These are phyloP conservation scores for Drosophila algonquin DNA, from an alignment of 2,888 invertebrate species.

Conservation along the genomic window DNA sequence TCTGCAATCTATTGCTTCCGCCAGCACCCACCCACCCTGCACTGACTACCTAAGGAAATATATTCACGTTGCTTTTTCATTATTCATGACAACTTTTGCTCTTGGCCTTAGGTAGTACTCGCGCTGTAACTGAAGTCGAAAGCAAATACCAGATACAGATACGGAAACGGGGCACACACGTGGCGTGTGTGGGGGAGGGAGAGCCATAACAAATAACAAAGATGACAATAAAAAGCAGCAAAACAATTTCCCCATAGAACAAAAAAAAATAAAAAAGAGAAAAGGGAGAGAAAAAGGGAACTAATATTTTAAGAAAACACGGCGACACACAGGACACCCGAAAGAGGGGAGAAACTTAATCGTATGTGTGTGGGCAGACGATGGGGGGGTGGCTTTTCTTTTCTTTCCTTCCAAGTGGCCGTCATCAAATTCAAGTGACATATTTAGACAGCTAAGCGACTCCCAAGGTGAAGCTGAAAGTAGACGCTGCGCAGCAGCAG, in stretches of 20 bases:
- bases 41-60: conserved; percentile 55
- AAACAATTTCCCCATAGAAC: conserved; percentile 66
- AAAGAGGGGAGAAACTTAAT: conserved; percentile 44
- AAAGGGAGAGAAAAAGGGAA: conserved; percentile 54
- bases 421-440: conserved; percentile 79
- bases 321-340: conserved; percentile 47
- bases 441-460: conserved; percentile 78
- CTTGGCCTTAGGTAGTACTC: conserved; percentile 48
- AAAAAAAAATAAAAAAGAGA: conserved; percentile 12
- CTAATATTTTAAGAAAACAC: conserved; percentile 81
- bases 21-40: conserved; percentile 1
- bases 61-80: conserved; percentile 77
- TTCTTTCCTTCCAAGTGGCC: conserved; percentile 66
- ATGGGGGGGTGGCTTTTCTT: conserved; percentile 22
- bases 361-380: conserved; percentile 30
- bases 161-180: conserved; percentile 12
- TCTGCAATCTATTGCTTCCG: conserved; percentile 4
- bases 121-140: conserved; percentile 66
- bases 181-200: conserved; percentile 8
- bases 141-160: conserved; percentile 57
- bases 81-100: conserved; percentile 76
- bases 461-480: conserved; percentile 68
- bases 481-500: conserved; percentile 26
- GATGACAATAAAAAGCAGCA: conserved; percentile 79
- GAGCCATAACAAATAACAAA: conserved; percentile 68